Conservation (phyloP, 2,113 vertebrate genomes). For the Sminthopsis crassicaudata region DNA sequence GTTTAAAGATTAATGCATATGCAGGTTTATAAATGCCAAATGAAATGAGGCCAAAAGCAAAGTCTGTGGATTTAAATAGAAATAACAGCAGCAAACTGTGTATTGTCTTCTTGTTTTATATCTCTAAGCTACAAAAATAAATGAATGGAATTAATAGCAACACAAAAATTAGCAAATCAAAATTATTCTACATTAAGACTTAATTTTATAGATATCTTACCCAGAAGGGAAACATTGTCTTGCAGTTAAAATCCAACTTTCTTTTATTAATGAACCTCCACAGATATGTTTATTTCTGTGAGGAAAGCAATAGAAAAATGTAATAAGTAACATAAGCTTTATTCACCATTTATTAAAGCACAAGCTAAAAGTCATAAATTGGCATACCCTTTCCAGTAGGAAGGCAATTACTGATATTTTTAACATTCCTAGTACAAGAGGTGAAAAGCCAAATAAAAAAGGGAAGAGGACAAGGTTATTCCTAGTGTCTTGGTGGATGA, state of each 20-base stretch:
- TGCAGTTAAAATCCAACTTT: constrained; percentile 97
- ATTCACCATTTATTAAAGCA: constrained; percentile 1
- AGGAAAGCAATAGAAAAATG: constrained; percentile 21
- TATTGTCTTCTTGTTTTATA: background rate
- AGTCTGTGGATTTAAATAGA: background rate
- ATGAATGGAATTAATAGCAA: constrained; percentile 5
- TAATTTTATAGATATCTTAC: constrained; percentile 83
- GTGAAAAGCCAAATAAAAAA: background rate
- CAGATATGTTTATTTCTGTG: constrained; percentile 94
- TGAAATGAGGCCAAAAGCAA: background rate
- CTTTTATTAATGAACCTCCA: constrained; percentile 96
- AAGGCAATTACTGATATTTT: background rate
- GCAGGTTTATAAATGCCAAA: background rate
- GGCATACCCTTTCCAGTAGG: background rate
- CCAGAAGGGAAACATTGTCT: constrained; percentile 96
- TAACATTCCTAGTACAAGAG: background rate
- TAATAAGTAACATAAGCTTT: constrained; percentile 38
- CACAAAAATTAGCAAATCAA: background rate
- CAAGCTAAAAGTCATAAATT: background rate
- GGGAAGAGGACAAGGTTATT: background rate
- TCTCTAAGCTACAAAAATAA: constrained; percentile 4
- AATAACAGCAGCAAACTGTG: background rate
- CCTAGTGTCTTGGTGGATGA: background rate
- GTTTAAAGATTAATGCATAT: background rate
- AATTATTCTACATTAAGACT: constrained; percentile 47